phyloP scores from a whole-genome alignment of 2,113 vertebrate genomes.

The Natator depressus region DNA sequence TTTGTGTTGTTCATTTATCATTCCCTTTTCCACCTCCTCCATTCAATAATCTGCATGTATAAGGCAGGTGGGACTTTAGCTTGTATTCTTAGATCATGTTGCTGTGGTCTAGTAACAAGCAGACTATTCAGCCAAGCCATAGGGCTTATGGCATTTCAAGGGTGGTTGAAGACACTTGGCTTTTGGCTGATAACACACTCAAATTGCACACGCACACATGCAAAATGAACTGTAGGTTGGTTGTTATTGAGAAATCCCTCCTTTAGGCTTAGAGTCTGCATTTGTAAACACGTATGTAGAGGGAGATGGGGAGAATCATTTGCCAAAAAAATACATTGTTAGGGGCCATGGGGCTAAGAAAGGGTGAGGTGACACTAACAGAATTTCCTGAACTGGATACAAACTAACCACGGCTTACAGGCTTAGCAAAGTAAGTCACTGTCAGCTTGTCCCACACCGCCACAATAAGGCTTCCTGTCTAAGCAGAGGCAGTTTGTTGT shows the following conservation, averaged over 20 bases:
- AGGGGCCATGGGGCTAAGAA: no score
- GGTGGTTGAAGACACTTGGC: no score
- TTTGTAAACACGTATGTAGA: not conserved
- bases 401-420: not conserved
- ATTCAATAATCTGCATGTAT: not conserved
- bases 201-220: not conserved
- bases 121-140: not conserved
- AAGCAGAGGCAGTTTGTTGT: not conserved
- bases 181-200: not conserved
- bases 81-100: not conserved
- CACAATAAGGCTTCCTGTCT: not conserved
- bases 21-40: not conserved
- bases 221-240: not conserved
- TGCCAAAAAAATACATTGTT: no score
- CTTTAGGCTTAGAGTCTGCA: not conserved
- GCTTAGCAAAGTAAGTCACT: not conserved
- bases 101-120: not conserved
- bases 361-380: not conserved
- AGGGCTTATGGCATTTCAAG: no score
- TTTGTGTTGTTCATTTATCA: no score
- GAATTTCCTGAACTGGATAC: not conserved
- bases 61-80: not conserved
- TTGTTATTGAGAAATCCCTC: not conserved
- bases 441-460: not conserved
- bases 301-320: no score